phyloP scores from a whole-genome alignment of 1,140 invertebrate genomes.

The Leptinotarsa defecta region DNA sequence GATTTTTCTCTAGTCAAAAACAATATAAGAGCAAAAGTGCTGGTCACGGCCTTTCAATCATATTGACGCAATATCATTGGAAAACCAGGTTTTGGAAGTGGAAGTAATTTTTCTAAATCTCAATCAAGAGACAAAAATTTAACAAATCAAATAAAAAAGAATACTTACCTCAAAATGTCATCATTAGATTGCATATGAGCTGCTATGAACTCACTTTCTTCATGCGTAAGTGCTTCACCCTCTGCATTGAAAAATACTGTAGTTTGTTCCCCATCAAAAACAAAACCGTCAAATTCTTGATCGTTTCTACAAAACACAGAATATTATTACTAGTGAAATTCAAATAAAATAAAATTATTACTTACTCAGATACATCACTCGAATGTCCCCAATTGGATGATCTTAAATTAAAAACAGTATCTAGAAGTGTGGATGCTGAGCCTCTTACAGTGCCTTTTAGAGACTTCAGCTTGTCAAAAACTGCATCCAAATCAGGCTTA shows the following conservation, averaged over 20 bases:
- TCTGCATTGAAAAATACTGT: slow-evolving; percentile 38
- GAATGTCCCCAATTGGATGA: slow-evolving; percentile 47
- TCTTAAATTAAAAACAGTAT: slow-evolving; percentile 47
- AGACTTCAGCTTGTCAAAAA: slow-evolving; percentile 42
- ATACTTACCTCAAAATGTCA: slow-evolving; percentile 43
- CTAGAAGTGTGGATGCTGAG: slow-evolving; percentile 42
- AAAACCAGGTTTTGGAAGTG: too few relatives aligned
- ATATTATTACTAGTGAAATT: background rate
- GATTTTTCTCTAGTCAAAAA: too few relatives aligned
- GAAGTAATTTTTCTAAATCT: too few relatives aligned
- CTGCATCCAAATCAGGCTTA: slow-evolving; percentile 46
- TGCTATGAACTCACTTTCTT: slow-evolving; percentile 59
- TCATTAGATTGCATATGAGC: slow-evolving; percentile 40
- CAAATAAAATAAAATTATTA: background rate
- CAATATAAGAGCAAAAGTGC: too few relatives aligned
- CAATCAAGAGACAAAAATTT: too few relatives aligned
- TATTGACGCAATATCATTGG: too few relatives aligned
- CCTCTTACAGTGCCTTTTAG: slow-evolving; percentile 34
- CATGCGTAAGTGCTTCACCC: slow-evolving; percentile 58
- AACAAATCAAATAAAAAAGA: background rate
- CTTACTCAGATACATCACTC: slow-evolving; percentile 16
- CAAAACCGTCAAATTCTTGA: background rate
- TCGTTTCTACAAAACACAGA: background rate
- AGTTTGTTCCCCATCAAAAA: background rate
- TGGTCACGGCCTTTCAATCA: too few relatives aligned